phyloP scores from a whole-genome alignment of 2,888 invertebrate genomes.

The Scelioninae gen. 2 region DNA sequence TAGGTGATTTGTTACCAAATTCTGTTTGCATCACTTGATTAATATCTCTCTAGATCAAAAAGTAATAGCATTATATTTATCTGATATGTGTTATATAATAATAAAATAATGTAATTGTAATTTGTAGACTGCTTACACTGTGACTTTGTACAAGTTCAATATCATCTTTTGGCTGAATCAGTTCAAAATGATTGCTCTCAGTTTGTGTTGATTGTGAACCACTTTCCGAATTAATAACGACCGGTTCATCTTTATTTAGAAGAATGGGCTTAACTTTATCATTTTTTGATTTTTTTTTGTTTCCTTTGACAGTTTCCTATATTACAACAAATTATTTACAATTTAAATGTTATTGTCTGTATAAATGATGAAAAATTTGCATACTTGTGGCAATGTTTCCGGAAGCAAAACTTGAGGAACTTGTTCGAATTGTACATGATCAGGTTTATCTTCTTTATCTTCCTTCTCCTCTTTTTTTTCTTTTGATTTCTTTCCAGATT shows the following conservation, averaged over 20 bases:
- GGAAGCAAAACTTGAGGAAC: slow-evolving; percentile 80
- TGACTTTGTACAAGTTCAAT: slow-evolving; percentile 77
- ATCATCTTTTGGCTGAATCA: slow-evolving; percentile 89
- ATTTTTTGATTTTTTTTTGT: slow-evolving; percentile 83
- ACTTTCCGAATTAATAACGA: slow-evolving; percentile 72
- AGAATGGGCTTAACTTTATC: slow-evolving; percentile 86
- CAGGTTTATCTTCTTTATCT: slow-evolving; percentile 80
- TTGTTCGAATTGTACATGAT: slow-evolving; percentile 84
- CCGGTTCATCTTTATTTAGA: slow-evolving; percentile 83
- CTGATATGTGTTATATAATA: too few relatives aligned
- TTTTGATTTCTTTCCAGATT: slow-evolving; percentile 74
- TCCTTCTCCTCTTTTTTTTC: slow-evolving; percentile 78
- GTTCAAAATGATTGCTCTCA: slow-evolving; percentile 84
- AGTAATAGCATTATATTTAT: too few relatives aligned
- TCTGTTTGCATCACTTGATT: slow-evolving; percentile 65
- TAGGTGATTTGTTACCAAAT: slow-evolving; percentile 69
- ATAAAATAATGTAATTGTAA: too few relatives aligned
- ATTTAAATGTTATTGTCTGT: too few relatives aligned
- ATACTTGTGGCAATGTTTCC: slow-evolving; percentile 74
- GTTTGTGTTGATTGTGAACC: slow-evolving; percentile 74
- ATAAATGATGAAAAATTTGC: too few relatives aligned
- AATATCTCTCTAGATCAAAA: too few relatives aligned
- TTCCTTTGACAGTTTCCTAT: slow-evolving; percentile 74
- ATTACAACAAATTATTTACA: too few relatives aligned
- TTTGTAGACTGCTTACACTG: slow-evolving; percentile 74